Percentiles rank a stretch among this genome's conserved stretches.
phyloP scores from a whole-genome alignment of 2,113 vertebrate species.

The Alethe castanea region DNA sequence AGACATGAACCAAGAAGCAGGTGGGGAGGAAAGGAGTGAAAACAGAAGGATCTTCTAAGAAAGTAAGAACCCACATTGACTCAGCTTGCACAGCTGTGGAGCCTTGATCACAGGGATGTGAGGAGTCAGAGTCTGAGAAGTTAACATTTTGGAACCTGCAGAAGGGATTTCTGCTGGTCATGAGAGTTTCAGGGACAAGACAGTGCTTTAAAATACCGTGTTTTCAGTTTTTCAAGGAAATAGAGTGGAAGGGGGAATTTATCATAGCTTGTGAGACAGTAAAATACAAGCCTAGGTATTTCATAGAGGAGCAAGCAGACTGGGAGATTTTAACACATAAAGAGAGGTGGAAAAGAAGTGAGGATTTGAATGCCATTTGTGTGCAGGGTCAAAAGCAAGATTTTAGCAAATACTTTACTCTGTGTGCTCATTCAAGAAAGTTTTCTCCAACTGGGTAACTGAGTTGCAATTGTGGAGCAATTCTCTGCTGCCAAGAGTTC shows the following conservation, averaged over 20 bases:
- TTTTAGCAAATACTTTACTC: neutral
- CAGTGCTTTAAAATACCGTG: neutral
- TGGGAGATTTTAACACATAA: neutral
- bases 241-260: neutral
- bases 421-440: neutral
- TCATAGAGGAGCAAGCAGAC: neutral
- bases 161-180: neutral
- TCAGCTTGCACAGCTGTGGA: neutral
- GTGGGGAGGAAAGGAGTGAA: neutral
- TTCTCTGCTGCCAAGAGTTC: neutral
- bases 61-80: neutral
- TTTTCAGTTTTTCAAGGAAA: neutral
- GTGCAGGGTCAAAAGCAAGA: neutral
- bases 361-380: neutral
- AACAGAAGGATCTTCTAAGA: neutral
- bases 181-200: neutral
- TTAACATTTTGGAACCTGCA: neutral
- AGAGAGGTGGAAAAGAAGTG: neutral
- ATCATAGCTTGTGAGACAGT: neutral
- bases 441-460: neutral
- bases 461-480: neutral
- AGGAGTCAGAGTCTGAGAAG: neutral
- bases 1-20: rapidly evolving
- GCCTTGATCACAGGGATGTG: neutral
- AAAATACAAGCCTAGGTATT: neutral